Conservation (phyloP, 2,888 invertebrate species). For the Resseliella maxima region DNA sequence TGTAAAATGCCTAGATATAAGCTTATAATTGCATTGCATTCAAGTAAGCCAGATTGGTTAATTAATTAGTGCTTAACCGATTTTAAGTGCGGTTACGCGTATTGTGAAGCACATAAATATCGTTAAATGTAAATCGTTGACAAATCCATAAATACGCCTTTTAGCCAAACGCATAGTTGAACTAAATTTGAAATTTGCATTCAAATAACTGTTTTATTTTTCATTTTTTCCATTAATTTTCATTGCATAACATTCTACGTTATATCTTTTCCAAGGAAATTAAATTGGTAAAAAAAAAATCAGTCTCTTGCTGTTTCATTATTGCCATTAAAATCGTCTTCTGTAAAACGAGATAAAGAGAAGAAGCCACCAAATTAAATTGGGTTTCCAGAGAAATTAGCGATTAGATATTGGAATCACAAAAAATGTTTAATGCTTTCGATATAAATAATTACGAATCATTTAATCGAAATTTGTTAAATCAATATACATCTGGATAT, state of each 20-base stretch:
- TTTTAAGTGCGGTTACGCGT: not conserved
- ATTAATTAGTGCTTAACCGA: constrained; percentile 7
- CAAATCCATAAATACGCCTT: constrained; percentile 29
- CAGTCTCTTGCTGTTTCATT: not conserved
- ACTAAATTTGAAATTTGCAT: not conserved
- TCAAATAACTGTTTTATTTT: not conserved
- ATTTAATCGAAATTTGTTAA: not conserved
- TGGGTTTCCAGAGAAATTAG: too few relatives aligned
- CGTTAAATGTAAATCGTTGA: not conserved
- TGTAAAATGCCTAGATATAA: not conserved
- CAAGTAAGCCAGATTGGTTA: not conserved
- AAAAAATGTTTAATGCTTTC: not conserved
- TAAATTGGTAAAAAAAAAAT: not conserved
- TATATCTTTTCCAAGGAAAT: not conserved
- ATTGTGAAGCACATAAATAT: not conserved
- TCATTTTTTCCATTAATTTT: constrained; percentile 12
- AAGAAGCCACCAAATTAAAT: too few relatives aligned
- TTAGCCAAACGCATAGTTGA: not conserved
- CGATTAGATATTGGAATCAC: not conserved
- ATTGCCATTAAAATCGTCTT: too few relatives aligned
- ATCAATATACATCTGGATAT: not conserved
- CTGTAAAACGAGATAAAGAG: too few relatives aligned
- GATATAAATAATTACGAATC: not conserved
- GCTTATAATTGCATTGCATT: not conserved
- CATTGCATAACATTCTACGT: not conserved